Evolutionary conservation across 2,113 vertebrate species (phyloP), one percentile per base, ranked within the genome.

Genomic region (Salminus brasiliensis): DNA sequence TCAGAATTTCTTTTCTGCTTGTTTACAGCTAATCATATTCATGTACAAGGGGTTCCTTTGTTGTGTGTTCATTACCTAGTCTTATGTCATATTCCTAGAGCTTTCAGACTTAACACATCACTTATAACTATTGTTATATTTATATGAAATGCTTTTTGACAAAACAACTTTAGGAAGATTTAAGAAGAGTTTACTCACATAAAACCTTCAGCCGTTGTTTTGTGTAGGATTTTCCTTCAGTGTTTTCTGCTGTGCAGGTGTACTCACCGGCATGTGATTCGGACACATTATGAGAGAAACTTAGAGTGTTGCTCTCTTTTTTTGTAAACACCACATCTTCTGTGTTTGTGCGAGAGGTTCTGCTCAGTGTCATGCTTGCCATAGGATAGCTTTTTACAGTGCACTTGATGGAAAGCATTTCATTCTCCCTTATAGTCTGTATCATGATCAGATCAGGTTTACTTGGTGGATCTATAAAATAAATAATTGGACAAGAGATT

Each of bases 401-500:
- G 45, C 92, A 93, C 15, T 0, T 49, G 60, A 92, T 72, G 25
- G 12, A 62, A n/a, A 87, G 5, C 4, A 0, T 0, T 3, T 85
- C 30, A 1, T 29, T 78, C 4, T 90, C 88, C 0, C 0, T 86
- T 72, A 87, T 79, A 59, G 52, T 65, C 0, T 5, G 0, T 0
- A 8, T 13, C 85, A 92, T 83, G 2, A 39, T 41, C 43, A 93
- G 60, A 0, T 0, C 52, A n/a, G 39, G 43, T 16, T 55, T 27
- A 16, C 53, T 85, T 15, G 91, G 92, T 55, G 82, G 34, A 79
- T 88, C 92, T 93, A 86, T 16, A 21, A 65, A 78, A 70, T 36
- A 59, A 45, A 62, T 27, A 39, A 49, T 12, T 12, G 3, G 21
- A n/a, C 1, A 62, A 45, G 15, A 86, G 52, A 81, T 30, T 41